Percentiles rank a stretch among this genome's conserved stretches.
phyloP scores from a whole-genome alignment of 2,888 invertebrate species.

The Diadegma fenestrale region DNA sequence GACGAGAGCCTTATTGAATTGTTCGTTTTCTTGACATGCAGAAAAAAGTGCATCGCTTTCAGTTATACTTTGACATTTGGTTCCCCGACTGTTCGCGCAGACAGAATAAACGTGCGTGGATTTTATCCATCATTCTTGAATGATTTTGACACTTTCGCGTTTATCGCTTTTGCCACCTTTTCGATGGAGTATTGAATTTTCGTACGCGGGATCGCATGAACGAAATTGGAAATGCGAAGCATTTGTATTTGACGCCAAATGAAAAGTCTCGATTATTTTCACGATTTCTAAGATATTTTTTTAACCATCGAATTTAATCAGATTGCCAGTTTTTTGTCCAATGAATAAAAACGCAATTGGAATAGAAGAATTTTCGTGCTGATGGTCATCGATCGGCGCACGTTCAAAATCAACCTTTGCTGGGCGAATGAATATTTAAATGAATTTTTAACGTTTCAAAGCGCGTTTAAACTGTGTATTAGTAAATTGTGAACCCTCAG shows the following conservation, averaged over 20 bases:
- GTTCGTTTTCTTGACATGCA: neutral
- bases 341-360: neutral
- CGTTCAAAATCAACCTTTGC: no score
- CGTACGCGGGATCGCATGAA: neutral
- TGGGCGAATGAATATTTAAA: neutral
- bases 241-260: slow-evolving; percentile 1
- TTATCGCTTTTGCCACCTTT: slow-evolving; percentile 1
- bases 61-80: neutral
- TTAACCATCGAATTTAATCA: neutral
- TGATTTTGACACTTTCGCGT: slow-evolving; percentile 1
- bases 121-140: neutral
- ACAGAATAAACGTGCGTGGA: neutral
- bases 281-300: neutral
- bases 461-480: neutral
- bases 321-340: neutral
- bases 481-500: neutral
- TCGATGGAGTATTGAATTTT: neutral
- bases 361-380: no score
- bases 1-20: neutral
- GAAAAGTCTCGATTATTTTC: neutral
- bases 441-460: neutral
- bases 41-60: neutral
- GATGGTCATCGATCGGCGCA: no score
- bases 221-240: neutral
- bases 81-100: neutral